phyloP scores from a whole-genome alignment of 2,113 vertebrate genomes.

The Rhinolophus ferrumequinum region DNA sequence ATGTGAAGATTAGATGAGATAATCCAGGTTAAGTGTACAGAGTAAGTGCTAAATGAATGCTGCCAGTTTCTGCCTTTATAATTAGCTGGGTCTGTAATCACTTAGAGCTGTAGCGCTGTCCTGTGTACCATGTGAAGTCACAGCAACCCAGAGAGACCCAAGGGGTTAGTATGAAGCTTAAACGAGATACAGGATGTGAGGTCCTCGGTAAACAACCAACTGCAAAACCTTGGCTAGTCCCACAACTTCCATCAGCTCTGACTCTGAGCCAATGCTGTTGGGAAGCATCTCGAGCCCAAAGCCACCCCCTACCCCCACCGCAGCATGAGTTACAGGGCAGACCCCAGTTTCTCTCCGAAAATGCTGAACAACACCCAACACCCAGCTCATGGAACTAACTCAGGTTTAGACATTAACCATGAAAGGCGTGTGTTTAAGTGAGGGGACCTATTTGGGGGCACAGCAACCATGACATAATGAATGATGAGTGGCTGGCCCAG shows the following conservation, averaged over 20 bases:
- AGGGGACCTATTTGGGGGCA: background rate
- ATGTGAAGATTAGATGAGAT: accelerated
- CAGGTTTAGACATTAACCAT: background rate
- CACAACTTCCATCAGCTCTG: background rate
- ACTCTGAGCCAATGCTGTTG: background rate
- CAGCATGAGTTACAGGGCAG: accelerated
- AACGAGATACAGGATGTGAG: background rate
- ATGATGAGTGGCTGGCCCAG: no score
- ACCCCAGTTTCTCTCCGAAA: background rate
- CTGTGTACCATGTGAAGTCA: accelerated
- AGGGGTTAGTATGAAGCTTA: accelerated
- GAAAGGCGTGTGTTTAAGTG: background rate
- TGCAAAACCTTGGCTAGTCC: background rate
- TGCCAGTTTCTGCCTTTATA: accelerated
- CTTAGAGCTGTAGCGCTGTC: accelerated
- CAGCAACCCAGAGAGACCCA: background rate
- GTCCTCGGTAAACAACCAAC: accelerated
- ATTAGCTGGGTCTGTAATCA: accelerated
- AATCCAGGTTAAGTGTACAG: accelerated
- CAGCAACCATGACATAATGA: background rate
- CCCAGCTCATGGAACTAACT: accelerated
- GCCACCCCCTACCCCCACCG: no score
- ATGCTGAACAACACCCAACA: accelerated
- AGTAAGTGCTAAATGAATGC: accelerated
- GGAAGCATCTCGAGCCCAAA: background rate